Percentiles rank a stretch among this genome's conserved stretches.
Conservation (phyloP, 2,113 vertebrate genomes). For the Mirza zaza region DNA sequence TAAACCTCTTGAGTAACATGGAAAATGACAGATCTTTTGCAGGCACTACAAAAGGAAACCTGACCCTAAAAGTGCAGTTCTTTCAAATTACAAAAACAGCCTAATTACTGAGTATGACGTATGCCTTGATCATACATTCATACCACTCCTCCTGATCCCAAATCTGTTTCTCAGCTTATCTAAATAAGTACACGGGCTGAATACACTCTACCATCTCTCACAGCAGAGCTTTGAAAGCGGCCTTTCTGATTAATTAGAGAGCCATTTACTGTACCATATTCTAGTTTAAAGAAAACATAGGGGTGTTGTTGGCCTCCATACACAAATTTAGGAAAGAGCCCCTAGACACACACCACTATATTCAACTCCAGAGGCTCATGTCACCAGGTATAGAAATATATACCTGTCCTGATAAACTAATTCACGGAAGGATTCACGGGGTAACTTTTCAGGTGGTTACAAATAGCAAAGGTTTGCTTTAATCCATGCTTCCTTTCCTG, state of each 20-base stretch:
- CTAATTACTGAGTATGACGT: neutral
- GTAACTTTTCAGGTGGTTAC: neutral
- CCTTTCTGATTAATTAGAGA: neutral
- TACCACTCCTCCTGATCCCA: neutral
- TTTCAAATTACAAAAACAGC: neutral
- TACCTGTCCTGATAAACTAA: neutral
- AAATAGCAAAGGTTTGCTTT: neutral
- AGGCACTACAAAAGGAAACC: neutral
- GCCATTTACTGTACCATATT: neutral
- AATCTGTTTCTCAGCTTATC: neutral
- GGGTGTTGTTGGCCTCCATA: neutral
- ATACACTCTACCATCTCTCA: neutral
- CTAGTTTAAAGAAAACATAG: neutral
- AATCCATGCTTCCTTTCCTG: neutral
- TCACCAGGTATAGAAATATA: neutral
- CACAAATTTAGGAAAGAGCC: neutral
- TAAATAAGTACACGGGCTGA: neutral
- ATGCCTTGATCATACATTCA: conserved; percentile 2
- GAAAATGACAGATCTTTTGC: neutral
- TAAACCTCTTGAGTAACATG: neutral
- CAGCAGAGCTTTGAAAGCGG: neutral
- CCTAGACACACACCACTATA: neutral
- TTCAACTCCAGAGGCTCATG: neutral
- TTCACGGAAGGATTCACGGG: neutral
- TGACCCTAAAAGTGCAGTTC: neutral